Percentiles rank a stretch among this genome's conserved stretches.
Conservation (phyloP, 1,140 invertebrate species). For the Lasioglossum albipes region DNA sequence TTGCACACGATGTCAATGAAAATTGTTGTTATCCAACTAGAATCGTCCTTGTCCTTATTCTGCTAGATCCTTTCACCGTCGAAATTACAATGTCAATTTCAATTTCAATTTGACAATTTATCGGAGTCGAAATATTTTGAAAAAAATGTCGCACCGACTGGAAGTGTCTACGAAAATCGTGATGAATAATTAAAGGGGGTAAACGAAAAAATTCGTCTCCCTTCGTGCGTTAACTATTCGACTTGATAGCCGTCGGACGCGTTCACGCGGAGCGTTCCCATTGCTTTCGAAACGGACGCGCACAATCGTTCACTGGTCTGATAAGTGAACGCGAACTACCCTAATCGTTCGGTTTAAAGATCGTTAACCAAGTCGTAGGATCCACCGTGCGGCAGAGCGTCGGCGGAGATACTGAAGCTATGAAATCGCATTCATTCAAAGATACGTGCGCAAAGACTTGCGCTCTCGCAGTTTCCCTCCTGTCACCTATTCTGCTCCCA, state of each 20-base stretch:
- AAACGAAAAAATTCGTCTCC: neutral
- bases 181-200: neutral
- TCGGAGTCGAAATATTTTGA: no score
- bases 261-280: neutral
- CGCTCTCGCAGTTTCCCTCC: slow-evolving; percentile 18
- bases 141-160: no score
- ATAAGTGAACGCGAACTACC: no score
- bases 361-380: neutral
- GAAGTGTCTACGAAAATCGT: no score
- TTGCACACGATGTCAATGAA: no score
- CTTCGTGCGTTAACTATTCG: neutral
- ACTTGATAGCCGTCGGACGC: neutral
- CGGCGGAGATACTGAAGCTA: slow-evolving; percentile 60
- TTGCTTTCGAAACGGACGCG: neutral
- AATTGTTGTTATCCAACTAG: no score
- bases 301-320: neutral
- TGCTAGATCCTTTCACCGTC: no score
- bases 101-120: no score
- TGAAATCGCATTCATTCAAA: slow-evolving; percentile 68
- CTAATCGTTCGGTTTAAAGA: neutral
- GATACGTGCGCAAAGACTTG: slow-evolving; percentile 63
- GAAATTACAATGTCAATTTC: no score
- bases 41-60: no score
- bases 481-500: slow-evolving; percentile 2
- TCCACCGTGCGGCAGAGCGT: slow-evolving; percentile 51